Percentiles rank a stretch among this genome's conserved stretches.
Evolutionary conservation across 2,888 invertebrate genomes (phyloP).

Genomic region (Elmis aenea): DNA sequence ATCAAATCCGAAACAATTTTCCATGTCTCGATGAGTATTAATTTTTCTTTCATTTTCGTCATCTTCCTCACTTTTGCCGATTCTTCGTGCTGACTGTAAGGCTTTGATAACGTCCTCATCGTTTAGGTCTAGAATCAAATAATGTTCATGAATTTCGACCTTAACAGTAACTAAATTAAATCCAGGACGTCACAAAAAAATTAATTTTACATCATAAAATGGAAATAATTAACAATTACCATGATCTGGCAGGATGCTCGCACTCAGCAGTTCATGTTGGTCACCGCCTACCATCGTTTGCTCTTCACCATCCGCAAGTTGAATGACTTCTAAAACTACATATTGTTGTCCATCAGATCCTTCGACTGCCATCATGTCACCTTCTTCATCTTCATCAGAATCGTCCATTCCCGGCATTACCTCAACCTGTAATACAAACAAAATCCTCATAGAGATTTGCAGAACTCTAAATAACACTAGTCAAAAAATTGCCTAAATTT

Average conservation of each 20-base stretch:
- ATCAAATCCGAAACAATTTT: slow-evolving; percentile 80
- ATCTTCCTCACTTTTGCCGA: slow-evolving; percentile 35
- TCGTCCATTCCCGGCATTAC: slow-evolving; percentile 47
- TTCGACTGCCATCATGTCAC: slow-evolving; percentile 62
- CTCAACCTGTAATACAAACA: slow-evolving; percentile 46
- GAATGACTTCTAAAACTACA: slow-evolving; percentile 86
- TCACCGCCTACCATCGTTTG: slow-evolving; percentile 55
- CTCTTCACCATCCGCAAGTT: slow-evolving; percentile 65
- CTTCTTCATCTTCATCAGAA: slow-evolving; percentile 50
- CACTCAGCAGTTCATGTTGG: slow-evolving; percentile 47
- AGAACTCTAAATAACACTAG: too few relatives aligned
- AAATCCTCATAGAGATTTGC: too few relatives aligned
- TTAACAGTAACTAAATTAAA: too few relatives aligned
- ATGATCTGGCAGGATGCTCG: slow-evolving; percentile 43
- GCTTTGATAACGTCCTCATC: slow-evolving; percentile 47
- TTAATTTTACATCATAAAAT: not conserved
- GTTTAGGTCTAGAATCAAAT: slow-evolving; percentile 45
- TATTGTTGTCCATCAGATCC: slow-evolving; percentile 76
- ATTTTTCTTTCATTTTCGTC: slow-evolving; percentile 40
- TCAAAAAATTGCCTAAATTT: too few relatives aligned
- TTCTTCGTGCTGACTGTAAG: slow-evolving; percentile 40
- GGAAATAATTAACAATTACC: slow-evolving; percentile 30
- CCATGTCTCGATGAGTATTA: slow-evolving; percentile 62
- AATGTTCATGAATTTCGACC: too few relatives aligned
- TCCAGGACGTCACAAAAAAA: slow-evolving; percentile 2